Conservation (phyloP, 1,140 invertebrate species). For the Lithobius niger region DNA sequence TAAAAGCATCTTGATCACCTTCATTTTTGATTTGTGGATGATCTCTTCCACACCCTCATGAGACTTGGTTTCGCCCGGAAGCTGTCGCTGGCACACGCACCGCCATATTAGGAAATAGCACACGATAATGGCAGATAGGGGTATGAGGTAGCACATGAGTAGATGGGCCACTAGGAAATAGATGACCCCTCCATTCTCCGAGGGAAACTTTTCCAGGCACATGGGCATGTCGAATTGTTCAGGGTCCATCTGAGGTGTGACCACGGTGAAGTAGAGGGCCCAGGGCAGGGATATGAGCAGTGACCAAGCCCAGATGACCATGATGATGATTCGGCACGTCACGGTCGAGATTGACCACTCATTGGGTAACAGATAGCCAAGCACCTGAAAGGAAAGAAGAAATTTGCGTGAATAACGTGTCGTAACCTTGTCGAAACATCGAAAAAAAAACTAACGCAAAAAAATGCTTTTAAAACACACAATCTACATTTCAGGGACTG, state of each 20-base stretch:
- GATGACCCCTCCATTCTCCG: not conserved
- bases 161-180: constrained; percentile 84
- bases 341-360: constrained; percentile 37
- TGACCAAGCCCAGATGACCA: constrained; percentile 41
- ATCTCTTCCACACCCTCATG: constrained; percentile 27
- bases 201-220: constrained; percentile 20
- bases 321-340: constrained; percentile 33
- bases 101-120: constrained; percentile 84
- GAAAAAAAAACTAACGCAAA: too few relatives aligned
- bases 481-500: too few relatives aligned
- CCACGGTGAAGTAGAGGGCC: constrained; percentile 39
- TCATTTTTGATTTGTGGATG: constrained; percentile 31
- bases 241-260: constrained; percentile 14
- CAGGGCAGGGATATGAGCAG: constrained; percentile 42
- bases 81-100: constrained; percentile 32
- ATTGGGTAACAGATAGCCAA: constrained; percentile 44
- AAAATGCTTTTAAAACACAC: too few relatives aligned
- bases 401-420: too few relatives aligned
- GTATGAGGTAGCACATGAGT: constrained; percentile 77
- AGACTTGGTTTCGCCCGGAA: constrained; percentile 29
- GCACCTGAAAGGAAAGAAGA: constrained; percentile 26
- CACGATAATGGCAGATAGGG: constrained; percentile 74
- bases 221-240: constrained; percentile 11
- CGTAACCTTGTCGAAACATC: too few relatives aligned
- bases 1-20: constrained; percentile 89